Evolutionary conservation across 92 coral and sea anemone genomes (phyloP), one percentile per base, ranked within the genome.

Genomic region (Actinostola sp.): DNA sequence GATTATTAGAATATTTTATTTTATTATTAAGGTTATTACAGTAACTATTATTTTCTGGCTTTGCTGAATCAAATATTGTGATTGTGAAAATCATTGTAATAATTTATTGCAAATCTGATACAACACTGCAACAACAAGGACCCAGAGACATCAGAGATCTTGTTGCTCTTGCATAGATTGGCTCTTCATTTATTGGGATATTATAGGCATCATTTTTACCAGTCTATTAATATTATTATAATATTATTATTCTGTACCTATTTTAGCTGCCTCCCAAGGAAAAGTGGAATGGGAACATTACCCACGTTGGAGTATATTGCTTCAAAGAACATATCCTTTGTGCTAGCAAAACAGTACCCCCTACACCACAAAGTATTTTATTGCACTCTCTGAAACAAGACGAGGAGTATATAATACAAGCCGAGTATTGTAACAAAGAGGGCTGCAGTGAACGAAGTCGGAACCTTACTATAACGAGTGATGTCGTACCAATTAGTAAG

Each of bases 231-330:
- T n/a, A 6, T 48, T 48, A 6, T 20, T 6, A 48, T 16, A 48
- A 48, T 6, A 48, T 4, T 34, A 5, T 19, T 17, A 34, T 13
- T 35, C 39, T 62, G 7, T 7, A 24, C 5, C 0, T 17, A 49
- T 49, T 46, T 5, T 17, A 68, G 74, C 19, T 68, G 14, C 74
- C 74, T 1, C 10, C 26, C 0, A 49, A 68, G 20, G 63, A 68
- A 34, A 68, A 46, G 30, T 68, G 74, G 74, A 68, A 68, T 51
- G 74, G 74, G 8, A 32, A 34, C 14, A 26, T 68, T 8, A 51
- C 19, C 20, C 45, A 51, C 31, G 31, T 68, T 19, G n/a, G 57
- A 27, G 23, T 68, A 19, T 68, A 28, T 34, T 68, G 74, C 51
- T 50, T 17, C 15, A 52, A 51, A 34, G 25, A 36, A 19, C 11